These are phyloP conservation scores for Sphaerophoria rueppellii DNA, from an alignment of 2,888 invertebrate genomes.

Conservation along the genomic window DNA sequence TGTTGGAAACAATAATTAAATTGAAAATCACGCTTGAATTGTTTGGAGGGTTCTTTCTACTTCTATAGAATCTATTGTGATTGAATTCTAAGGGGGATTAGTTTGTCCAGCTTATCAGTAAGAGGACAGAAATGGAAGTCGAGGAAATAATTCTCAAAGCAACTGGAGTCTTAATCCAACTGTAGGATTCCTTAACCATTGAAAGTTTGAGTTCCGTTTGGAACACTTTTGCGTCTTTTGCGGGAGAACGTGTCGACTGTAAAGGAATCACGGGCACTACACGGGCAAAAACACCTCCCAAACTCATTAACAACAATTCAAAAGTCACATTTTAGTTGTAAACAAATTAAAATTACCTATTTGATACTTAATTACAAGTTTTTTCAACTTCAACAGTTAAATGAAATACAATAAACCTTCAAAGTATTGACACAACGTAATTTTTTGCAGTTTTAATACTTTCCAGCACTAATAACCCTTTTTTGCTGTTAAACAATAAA, in stretches of 20 bases:
- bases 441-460: not conserved
- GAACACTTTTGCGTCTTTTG: too few species aligned
- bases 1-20: constrained; percentile 19
- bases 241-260: too few species aligned
- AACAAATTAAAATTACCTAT: too few species aligned
- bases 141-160: not conserved
- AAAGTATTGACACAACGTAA: not conserved
- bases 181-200: too few species aligned
- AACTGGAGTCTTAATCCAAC: too few species aligned
- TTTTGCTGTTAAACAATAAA: not conserved
- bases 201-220: too few species aligned
- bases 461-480: not conserved
- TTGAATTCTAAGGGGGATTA: constrained; percentile 5
- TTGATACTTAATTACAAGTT: too few species aligned
- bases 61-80: constrained; percentile 11
- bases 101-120: not conserved
- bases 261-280: too few species aligned
- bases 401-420: constrained; percentile 14
- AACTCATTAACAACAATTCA: too few species aligned
- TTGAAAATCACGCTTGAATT: constrained; percentile 22
- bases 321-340: too few species aligned
- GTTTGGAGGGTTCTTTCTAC: not conserved
- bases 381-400: not conserved
- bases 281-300: too few species aligned
- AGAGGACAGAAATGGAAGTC: not conserved